These are phyloP conservation scores for Prunella strophiata DNA, from an alignment of 2,797 vertebrate species.

Conservation along the genomic window DNA sequence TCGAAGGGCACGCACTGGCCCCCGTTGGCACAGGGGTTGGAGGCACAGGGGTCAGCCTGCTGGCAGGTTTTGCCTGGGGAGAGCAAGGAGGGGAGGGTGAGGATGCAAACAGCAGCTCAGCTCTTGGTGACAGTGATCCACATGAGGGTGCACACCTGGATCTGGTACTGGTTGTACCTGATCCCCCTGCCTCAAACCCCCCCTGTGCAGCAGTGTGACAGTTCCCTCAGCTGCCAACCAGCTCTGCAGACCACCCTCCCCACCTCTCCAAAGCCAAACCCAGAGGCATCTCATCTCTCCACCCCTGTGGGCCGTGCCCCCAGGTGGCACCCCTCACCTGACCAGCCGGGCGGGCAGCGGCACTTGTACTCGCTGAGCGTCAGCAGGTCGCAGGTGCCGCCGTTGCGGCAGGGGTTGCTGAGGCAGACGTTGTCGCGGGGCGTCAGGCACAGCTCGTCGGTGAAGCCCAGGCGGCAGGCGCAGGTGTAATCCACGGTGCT, in stretches of 20 bases:
- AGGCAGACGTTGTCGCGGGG: constrained; percentile 90
- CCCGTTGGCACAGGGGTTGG: constrained; percentile 93
- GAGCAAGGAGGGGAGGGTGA: neutral
- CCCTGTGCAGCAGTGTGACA: rapidly evolving
- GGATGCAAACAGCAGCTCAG: neutral
- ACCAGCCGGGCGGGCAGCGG: constrained; percentile 92
- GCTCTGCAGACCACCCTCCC: neutral
- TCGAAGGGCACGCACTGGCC: constrained; percentile 92
- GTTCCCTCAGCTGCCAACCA: rapidly evolving
- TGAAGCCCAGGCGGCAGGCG: constrained; percentile 88
- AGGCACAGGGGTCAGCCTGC: constrained; percentile 93
- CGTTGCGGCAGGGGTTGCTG: constrained; percentile 90
- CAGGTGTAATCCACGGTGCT: constrained; percentile 84
- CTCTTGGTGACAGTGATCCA: neutral
- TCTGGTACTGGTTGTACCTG: neutral
- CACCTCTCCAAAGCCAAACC: rapidly evolving
- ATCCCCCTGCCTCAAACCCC: neutral
- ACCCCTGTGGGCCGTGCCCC: rapidly evolving
- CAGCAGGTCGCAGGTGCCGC: constrained; percentile 90
- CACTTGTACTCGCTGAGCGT: constrained; percentile 86
- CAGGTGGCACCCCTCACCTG: constrained; percentile 75
- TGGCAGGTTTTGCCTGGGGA: constrained; percentile 90
- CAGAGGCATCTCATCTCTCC: neutral
- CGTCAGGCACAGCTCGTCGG: constrained; percentile 90
- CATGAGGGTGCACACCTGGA: rapidly evolving